These are phyloP conservation scores for Chiloscyllium plagiosum DNA, from an alignment of 2,113 vertebrate genomes.

Conservation along the genomic window DNA sequence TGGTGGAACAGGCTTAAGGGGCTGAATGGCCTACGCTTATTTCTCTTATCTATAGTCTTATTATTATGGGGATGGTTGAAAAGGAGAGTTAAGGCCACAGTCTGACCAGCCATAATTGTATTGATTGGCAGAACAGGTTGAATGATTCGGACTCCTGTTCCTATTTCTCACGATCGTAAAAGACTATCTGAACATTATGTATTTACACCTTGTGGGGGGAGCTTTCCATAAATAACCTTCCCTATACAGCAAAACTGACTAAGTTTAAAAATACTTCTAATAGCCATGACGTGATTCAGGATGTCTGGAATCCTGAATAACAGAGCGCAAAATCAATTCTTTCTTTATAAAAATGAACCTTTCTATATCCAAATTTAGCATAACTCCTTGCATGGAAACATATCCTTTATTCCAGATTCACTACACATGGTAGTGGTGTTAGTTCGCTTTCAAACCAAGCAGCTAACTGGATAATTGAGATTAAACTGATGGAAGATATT, in stretches of 20 bases:
- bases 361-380: not conserved
- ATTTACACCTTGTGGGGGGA: not conserved
- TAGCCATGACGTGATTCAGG: not conserved
- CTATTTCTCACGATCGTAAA: not conserved
- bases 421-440: not conserved
- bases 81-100: no score
- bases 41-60: no score
- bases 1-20: no score
- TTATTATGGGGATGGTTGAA: no score
- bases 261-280: not conserved
- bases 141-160: no score
- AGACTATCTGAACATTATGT: not conserved
- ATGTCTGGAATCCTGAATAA: not conserved
- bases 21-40: no score
- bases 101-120: no score
- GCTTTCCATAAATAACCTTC: not conserved
- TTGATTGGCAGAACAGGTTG: no score
- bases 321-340: not conserved
- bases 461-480: not conserved
- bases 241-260: not conserved
- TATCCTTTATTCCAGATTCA: not conserved
- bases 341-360: not conserved
- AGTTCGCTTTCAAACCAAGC: not conserved
- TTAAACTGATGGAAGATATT: not conserved
- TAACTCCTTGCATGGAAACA: not conserved